Evolutionary conservation across 2,888 invertebrate species (phyloP).

Genomic region (Apotomis betuletana): DNA sequence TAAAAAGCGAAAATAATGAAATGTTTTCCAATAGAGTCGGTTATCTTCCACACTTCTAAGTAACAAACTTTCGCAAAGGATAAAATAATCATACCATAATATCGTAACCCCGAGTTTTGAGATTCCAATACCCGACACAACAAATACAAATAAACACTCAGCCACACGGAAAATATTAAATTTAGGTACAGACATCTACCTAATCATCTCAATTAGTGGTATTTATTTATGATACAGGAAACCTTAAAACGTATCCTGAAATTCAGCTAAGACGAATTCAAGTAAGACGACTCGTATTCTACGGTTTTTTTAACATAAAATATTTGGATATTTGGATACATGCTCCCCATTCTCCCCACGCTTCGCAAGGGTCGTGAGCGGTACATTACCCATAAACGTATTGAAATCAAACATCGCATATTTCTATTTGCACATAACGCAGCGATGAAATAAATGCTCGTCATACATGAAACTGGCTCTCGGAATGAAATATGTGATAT

Average conservation of each 20-base stretch:
- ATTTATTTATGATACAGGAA: background rate
- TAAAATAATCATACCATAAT: too few relatives aligned
- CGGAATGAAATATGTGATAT: conserved; percentile 71
- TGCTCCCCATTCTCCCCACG: background rate
- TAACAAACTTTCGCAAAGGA: too few relatives aligned
- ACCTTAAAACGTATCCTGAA: background rate
- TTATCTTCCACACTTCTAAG: too few relatives aligned
- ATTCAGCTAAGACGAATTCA: background rate
- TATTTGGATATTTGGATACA: conserved; percentile 8
- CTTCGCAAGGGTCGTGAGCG: conserved; percentile 6
- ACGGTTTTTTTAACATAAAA: background rate
- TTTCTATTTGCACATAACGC: conserved; percentile 60
- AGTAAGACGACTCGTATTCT: background rate
- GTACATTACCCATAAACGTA: conserved; percentile 29
- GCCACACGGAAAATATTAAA: too few relatives aligned
- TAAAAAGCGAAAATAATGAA: too few relatives aligned
- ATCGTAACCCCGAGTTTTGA: too few relatives aligned
- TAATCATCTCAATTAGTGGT: too few relatives aligned
- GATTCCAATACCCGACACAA: too few relatives aligned
- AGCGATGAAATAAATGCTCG: conserved; percentile 58
- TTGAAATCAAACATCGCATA: conserved; percentile 47
- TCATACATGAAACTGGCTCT: conserved; percentile 60
- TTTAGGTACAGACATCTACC: too few relatives aligned
- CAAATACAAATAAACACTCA: too few relatives aligned
- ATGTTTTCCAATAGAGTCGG: too few relatives aligned